These are phyloP conservation scores for Loriculus beryllinus DNA, from an alignment of 2,797 vertebrate species.

Conservation along the genomic window DNA sequence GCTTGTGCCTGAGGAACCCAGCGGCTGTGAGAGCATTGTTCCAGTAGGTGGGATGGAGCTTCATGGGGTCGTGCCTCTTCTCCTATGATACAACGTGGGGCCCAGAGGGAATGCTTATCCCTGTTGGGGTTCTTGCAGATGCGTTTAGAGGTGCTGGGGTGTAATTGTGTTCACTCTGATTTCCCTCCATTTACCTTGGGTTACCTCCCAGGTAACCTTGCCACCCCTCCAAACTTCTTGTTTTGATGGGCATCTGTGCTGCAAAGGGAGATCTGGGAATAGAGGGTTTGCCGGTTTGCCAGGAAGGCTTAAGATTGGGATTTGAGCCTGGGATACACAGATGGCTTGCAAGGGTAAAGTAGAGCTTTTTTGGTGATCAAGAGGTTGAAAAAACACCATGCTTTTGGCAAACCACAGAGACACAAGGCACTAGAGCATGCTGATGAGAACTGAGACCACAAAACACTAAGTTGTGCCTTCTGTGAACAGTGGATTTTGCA, in stretches of 20 bases:
- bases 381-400: accelerated
- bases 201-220: neutral
- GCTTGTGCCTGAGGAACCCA: neutral
- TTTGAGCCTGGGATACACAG: neutral
- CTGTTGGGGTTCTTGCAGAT: accelerated
- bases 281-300: neutral
- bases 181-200: neutral
- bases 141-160: neutral
- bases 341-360: no score
- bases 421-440: neutral
- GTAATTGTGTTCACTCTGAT: neutral
- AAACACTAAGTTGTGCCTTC: neutral
- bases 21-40: neutral
- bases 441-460: neutral
- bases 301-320: neutral
- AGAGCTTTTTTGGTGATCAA: no score
- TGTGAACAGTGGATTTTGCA: neutral
- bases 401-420: neutral
- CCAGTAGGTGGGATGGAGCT: neutral
- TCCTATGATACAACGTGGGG: accelerated
- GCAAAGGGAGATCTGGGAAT: neutral
- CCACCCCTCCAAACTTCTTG: neutral
- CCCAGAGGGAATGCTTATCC: accelerated
- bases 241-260: neutral
- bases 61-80: neutral